Base-by-base conservation (phyloP, 2,888 invertebrate genomes). In the Leptogaster cylindrica region DNA sequence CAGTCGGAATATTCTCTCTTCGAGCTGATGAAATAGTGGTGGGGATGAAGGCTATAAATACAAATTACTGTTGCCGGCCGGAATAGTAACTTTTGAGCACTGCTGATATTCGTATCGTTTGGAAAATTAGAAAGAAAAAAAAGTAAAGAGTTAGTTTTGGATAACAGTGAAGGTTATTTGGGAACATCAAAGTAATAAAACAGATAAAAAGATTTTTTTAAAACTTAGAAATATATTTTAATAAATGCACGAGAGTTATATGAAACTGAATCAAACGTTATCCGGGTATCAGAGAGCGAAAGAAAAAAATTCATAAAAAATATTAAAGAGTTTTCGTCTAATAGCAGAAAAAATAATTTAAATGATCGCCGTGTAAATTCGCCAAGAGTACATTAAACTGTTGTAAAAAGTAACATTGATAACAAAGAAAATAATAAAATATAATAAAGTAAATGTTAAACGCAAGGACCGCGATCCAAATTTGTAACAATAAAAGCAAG, bases 11-110 rank as follows among this genome's bases (percentile, higher is more conserved):
- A 39, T 55, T 12, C 55, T 55, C 52, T 52, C 55, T 55, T 23
- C 16, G 6, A 39, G 23, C 33, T 3, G 3, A 39, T 16, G 55
- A 31, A 55, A 39, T 12, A 20, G 8, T 55, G 39, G 55, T 39
- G 55, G 55, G 55, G 55, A 20, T 36, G 36, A 23, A 55, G 18
- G 25, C 75, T 78, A 79, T 78, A 78, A 79, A 79, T 74, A 71
- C 74, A 61, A 48, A 70, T 73, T 65, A 73, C 72, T 73, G 74
- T 73, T 73, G 77, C 79, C 79, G 78, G 81, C 79, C 78, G 79
- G 74, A 76, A 77, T 76, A 79, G 79, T 80, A 78, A 79, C 78
- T 77, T 78, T 77, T 76, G 75, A 79, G 77, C 77, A 78, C 75
- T 78, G 77, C 76, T 75, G 74, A 71, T 71, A 72, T 73, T 74